A percentile compares a stretch with the other conserved stretches of the same genome.
These are phyloP conservation scores for Syngnathoides biaculeatus DNA, from an alignment of 2,113 vertebrate genomes.

Conservation along the genomic window DNA sequence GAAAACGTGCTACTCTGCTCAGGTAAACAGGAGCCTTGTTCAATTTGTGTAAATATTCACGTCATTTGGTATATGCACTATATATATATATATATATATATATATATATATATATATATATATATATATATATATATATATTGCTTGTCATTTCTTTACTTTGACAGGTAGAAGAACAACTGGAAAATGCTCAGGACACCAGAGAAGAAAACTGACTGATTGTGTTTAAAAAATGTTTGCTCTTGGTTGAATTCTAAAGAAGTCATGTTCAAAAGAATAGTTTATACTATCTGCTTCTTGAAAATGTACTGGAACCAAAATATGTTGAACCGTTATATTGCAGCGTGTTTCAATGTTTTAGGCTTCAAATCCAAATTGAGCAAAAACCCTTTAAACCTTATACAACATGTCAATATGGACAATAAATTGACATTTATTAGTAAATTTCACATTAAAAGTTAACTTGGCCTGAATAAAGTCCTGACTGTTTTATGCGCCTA, in stretches of 20 bases:
- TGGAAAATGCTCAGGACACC: conserved; percentile 1
- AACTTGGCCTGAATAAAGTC: not conserved
- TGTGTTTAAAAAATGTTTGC: not conserved
- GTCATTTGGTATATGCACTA: not conserved
- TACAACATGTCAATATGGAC: not conserved
- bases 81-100: too few species aligned
- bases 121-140: too few species aligned
- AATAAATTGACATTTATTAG: not conserved
- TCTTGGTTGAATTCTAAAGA: not conserved
- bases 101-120: too few species aligned
- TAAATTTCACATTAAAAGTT: not conserved
- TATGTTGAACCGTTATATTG: not conserved
- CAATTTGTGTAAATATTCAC: not conserved
- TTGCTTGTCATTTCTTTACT: not conserved
- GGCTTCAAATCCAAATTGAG: not conserved
- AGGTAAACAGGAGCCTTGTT: conserved; percentile 25
- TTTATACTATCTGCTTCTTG: not conserved
- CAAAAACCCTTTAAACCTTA: not conserved
- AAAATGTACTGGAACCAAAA: not conserved
- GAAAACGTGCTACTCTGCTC: conserved; percentile 41
- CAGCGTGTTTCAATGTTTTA: not conserved
- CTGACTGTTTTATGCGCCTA: not conserved
- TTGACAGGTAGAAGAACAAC: conserved; percentile 39
- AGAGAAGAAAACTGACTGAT: conserved; percentile 51
- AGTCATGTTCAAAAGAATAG: not conserved